Percentiles rank a stretch among this genome's conserved stretches.
These are phyloP conservation scores for Ramphastos sulfuratus DNA, from an alignment of 2,113 vertebrate genomes.

Conservation along the genomic window DNA sequence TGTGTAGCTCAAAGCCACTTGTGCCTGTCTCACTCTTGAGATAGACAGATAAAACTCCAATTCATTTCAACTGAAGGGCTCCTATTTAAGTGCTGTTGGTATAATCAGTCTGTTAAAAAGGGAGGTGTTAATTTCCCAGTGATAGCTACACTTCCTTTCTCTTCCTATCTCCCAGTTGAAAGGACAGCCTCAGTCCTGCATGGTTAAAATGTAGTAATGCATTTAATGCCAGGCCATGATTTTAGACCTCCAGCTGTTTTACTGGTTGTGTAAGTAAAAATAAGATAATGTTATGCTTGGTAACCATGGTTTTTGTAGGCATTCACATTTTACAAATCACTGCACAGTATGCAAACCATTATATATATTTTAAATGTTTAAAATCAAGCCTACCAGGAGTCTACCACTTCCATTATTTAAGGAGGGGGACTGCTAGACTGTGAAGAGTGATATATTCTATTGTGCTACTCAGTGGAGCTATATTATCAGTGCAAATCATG, in stretches of 20 bases:
- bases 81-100: constrained; percentile 51
- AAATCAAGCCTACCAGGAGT: constrained; percentile 68
- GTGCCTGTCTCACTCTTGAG: not conserved
- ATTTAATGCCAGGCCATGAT: constrained; percentile 74
- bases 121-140: constrained; percentile 75
- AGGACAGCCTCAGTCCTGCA: constrained; percentile 67
- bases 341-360: constrained; percentile 78
- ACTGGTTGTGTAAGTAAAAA: constrained; percentile 85
- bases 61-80: constrained; percentile 54
- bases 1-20: constrained; percentile 28
- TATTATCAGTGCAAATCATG: constrained; percentile 53
- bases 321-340: constrained; percentile 81
- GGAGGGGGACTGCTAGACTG: constrained; percentile 66
- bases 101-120: constrained; percentile 69
- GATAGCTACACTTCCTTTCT: constrained; percentile 60
- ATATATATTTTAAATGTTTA: constrained; percentile 73
- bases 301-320: constrained; percentile 78
- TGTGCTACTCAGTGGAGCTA: constrained; percentile 7
- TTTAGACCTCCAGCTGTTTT: constrained; percentile 83
- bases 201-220: constrained; percentile 73
- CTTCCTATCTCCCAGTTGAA: constrained; percentile 42
- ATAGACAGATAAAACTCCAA: constrained; percentile 43
- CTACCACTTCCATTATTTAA: constrained; percentile 69
- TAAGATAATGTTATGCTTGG: constrained; percentile 80
- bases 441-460: constrained; percentile 56